Percentiles rank a stretch among this genome's conserved stretches.
Conservation (phyloP, 2,113 vertebrate species). For the Erythrocebus patas region DNA sequence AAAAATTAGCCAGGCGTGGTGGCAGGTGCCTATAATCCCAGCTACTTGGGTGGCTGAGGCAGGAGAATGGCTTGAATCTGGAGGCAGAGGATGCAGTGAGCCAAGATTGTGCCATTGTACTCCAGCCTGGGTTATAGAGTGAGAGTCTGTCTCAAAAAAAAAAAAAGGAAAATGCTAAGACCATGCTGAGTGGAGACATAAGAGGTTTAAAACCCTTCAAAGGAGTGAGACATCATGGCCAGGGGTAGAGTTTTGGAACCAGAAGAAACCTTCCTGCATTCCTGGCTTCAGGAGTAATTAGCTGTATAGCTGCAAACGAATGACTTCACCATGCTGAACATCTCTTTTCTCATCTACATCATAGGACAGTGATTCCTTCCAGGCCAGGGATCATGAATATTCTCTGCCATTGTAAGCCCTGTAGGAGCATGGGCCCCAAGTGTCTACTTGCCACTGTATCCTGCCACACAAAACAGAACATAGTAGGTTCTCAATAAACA, state of each 20-base stretch:
- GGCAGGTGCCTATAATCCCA: no score
- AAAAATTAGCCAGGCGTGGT: no score
- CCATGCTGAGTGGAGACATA: background rate
- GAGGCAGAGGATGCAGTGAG: no score
- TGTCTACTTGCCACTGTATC: rapidly evolving
- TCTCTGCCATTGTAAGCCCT: background rate
- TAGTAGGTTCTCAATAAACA: background rate
- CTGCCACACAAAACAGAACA: background rate
- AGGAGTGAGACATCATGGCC: background rate
- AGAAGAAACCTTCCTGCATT: background rate
- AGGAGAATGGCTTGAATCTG: no score
- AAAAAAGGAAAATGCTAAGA: background rate
- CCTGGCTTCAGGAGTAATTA: background rate
- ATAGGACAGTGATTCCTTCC: background rate
- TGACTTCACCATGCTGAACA: background rate
- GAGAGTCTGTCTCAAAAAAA: no score
- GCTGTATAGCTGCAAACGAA: background rate
- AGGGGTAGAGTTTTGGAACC: background rate
- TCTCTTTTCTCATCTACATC: background rate
- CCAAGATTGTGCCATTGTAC: no score
- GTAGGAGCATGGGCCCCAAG: background rate
- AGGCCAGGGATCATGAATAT: background rate
- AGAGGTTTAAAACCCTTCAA: background rate
- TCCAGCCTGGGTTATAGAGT: no score
- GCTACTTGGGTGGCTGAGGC: no score